Base-by-base conservation (phyloP, 2,888 invertebrate genomes). In the Oscheius sp. region DNA sequence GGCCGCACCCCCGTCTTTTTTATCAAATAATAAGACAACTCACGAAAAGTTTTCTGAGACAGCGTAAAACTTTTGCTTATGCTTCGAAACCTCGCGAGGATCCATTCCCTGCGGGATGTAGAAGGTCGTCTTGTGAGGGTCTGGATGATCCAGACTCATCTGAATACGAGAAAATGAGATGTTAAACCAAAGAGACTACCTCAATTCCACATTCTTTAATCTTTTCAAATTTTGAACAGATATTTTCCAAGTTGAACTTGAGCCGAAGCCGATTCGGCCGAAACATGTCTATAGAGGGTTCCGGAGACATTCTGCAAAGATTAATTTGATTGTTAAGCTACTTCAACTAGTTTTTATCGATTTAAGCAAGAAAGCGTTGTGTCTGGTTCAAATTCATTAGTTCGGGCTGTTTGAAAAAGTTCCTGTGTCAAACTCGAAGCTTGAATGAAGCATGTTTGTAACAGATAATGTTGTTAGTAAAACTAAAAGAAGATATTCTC, bases 191-290 rank as follows among this genome's bases (percentile, higher is more conserved):
- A 3, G 53, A 53, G 11, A n/a, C 11, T 1, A 48, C 63, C 32
- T 47, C 48, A 10, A 35, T 50, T 2, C 60, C 72, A 33, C 50
- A n/a, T 11, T 72, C 72, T 35, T 60, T 50, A 1, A 72, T 62
- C 9, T 72, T 72, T 33, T 72, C 72, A 60, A 60, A 72, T 51
- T 72, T 72, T 51, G 29, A 32, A 48, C 37, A 60, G 10, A 72
- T 60, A 3, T 50, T 60, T 21, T 72, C 60, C 21, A 53, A 11
- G 60, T 72, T 72, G 51, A 60, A 72, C 33, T 60, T 37, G 2
- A 72, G 42, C 10, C 62, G 72, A 4, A 72, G 51, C 13, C 59
- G 37, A 60, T 51, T 62, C 33, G 42, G 4, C 7, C 42, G 42
- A 5, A 42, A 7, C 42, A 42, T 42, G 42, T 42, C 42, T 42